phyloP scores from a whole-genome alignment of 2,888 invertebrate genomes.

The Synanthedon tipuliformis region DNA sequence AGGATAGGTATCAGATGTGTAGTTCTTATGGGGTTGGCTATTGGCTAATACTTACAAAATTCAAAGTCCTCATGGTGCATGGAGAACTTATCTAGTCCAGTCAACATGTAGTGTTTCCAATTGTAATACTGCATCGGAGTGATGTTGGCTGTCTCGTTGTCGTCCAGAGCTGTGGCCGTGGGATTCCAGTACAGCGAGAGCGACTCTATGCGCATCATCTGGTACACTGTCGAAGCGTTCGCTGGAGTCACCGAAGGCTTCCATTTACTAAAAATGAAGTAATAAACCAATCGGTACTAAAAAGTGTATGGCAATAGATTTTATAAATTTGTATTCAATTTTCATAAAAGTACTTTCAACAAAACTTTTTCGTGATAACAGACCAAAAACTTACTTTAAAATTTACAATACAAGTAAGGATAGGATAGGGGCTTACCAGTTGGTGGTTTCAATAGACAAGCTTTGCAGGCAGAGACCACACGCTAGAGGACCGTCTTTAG shows the following conservation, averaged over 20 bases:
- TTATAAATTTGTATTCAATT: too few relatives aligned
- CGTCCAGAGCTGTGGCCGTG: conserved; percentile 62
- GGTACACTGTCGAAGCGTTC: conserved; percentile 74
- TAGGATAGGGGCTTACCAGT: conserved; percentile 64
- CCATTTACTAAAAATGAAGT: conserved; percentile 74
- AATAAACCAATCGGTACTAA: background rate
- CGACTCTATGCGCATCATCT: conserved; percentile 81
- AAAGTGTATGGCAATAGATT: too few relatives aligned
- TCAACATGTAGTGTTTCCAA: conserved; percentile 82
- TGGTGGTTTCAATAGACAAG: conserved; percentile 83
- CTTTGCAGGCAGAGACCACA: conserved; percentile 83
- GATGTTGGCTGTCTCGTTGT: conserved; percentile 60
- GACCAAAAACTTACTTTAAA: background rate
- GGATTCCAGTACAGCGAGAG: conserved; percentile 84
- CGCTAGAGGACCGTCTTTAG: conserved; percentile 74
- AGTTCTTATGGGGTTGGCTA: too few relatives aligned
- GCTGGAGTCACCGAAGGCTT: conserved; percentile 74
- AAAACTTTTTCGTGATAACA: background rate
- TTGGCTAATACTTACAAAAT: conserved; percentile 85
- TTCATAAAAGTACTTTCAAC: too few relatives aligned
- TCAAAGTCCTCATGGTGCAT: conserved; percentile 83
- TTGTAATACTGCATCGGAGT: conserved; percentile 72
- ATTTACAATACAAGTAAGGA: background rate
- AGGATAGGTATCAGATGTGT: too few relatives aligned
- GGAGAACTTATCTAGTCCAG: conserved; percentile 80